Evolutionary conservation across 2,797 vertebrate genomes (phyloP), one percentile per base, ranked within the genome.

Genomic region (Bovichtus variegatus): DNA sequence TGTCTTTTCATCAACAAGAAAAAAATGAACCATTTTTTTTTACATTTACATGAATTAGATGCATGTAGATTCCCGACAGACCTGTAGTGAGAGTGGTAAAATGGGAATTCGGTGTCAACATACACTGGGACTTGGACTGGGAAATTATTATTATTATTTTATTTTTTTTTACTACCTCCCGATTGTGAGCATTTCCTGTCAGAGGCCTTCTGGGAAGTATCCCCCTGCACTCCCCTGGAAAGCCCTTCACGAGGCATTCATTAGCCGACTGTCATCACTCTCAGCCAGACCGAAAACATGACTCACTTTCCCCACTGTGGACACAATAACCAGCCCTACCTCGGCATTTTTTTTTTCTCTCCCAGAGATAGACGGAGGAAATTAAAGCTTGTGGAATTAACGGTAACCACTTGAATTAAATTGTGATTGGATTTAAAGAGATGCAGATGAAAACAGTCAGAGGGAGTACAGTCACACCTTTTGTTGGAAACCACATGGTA

Each of bases 281-380:
- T 13, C n/a, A 44, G 61, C 3, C 76, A 80, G 81, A 87, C 82
- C n/a, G n/a, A 38, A 71, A 82, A 82, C 73, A 77, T 85, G 82
- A 87, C 62, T 85, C 81, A 88, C 62, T 85, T 82, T 84, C n/a
- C 87, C 78, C 76, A 59, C 71, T 69, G 81, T 83, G 82, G 90
- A 83, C 80, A 85, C 78, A 66, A 84, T 38, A 40, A 57, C 46
- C 63, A 55, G 69, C 38, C 51, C 8, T 25, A 36, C 59, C 63
- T 49, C 31, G 41, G 11, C 63, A 10, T 57, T 13, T 36, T n/a
- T n/a, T n/a, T n/a, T n/a, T n/a, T n/a, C n/a, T n/a, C n/a, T n/a
- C n/a, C n/a, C 16, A 12, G 10, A 61, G 19, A 54, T 25, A 5
- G 11, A 23, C 19, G 9, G 69, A 71, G 53, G 74, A 60, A 70